These are phyloP conservation scores for Apostichopus japonicus DNA, from an alignment of 35 echinoderm and acorn worm species.

Conservation along the genomic window DNA sequence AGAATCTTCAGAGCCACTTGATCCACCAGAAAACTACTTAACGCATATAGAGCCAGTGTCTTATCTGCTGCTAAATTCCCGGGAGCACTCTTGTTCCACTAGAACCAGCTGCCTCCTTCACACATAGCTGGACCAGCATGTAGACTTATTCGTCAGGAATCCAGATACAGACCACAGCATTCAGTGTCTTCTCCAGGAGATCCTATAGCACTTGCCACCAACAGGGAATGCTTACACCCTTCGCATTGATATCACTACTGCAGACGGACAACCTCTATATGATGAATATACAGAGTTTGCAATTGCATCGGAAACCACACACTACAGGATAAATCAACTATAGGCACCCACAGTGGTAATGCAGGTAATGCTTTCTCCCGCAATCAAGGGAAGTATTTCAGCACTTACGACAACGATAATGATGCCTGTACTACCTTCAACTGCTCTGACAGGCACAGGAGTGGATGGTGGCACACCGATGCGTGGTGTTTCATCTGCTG, in stretches of 20 bases:
- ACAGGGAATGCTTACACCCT: background rate
- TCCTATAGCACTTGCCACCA: too few species aligned
- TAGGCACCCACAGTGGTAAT: background rate
- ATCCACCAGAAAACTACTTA: too few species aligned
- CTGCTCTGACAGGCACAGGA: background rate
- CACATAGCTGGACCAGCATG: too few species aligned
- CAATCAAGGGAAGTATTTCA: background rate
- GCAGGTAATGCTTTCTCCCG: background rate
- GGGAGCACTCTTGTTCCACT: too few species aligned
- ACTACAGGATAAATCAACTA: background rate
- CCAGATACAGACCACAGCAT: too few species aligned
- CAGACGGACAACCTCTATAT: background rate
- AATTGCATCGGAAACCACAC: background rate
- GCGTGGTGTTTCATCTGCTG: background rate
- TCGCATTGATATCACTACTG: background rate
- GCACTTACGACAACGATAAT: background rate
- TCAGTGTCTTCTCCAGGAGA: too few species aligned
- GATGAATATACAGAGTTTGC: background rate
- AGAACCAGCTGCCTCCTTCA: too few species aligned
- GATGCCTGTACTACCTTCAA: background rate
- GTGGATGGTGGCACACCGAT: conserved; percentile 1
- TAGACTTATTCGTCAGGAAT: too few species aligned
- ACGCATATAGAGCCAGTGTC: too few species aligned
- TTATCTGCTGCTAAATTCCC: too few species aligned
- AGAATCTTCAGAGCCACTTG: too few species aligned